These are phyloP conservation scores for Neomorphus geoffroyi DNA, from an alignment of 2,797 vertebrate genomes.

Conservation along the genomic window DNA sequence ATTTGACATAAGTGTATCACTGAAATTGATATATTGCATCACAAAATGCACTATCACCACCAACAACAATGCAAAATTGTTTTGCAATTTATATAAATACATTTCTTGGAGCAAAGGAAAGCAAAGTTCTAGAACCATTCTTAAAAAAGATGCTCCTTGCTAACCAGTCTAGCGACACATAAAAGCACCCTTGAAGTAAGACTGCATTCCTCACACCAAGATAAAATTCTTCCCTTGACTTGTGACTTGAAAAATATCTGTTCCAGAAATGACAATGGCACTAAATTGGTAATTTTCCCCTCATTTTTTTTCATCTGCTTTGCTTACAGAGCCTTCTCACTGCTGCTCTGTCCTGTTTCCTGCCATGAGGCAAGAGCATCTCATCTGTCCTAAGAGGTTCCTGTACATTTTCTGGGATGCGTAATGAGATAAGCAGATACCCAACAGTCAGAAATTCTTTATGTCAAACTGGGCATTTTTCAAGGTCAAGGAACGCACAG, in stretches of 20 bases:
- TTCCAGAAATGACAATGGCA: conserved; percentile 30
- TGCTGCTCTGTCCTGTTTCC: background rate
- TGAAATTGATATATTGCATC: conserved; percentile 63
- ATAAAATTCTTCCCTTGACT: conserved; percentile 24
- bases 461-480: background rate
- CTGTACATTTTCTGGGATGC: background rate
- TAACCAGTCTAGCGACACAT: conserved; percentile 36
- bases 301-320: background rate
- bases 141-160: conserved; percentile 60
- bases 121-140: conserved; percentile 37
- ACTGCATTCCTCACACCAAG: conserved; percentile 45
- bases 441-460: background rate
- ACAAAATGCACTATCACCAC: conserved; percentile 66
- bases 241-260: conserved; percentile 21
- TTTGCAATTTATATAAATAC: conserved; percentile 61
- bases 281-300: background rate
- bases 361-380: background rate
- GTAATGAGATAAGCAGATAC: background rate
- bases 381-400: background rate
- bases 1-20: conserved; percentile 56
- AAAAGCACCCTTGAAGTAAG: conserved; percentile 56
- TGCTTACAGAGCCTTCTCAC: background rate
- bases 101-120: conserved; percentile 62
- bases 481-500: background rate
- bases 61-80: conserved; percentile 61